Conservation (phyloP, 2,888 invertebrate genomes). For the Drosophila flavopinicola region DNA sequence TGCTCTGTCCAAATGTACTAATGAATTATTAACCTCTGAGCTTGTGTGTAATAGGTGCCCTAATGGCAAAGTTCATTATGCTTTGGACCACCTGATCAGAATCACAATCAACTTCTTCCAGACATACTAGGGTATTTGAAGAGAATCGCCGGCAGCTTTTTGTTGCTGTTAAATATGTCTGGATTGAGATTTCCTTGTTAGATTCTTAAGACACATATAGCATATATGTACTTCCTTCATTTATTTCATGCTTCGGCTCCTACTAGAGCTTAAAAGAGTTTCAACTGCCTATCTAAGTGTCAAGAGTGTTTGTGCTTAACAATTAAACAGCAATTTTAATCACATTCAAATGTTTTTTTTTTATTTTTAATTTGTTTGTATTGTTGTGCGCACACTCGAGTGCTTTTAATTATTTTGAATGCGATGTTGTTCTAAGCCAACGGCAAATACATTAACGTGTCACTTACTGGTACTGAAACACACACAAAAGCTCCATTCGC, state of each 20-base stretch:
- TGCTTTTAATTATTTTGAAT: constrained; percentile 68
- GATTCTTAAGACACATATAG: background rate
- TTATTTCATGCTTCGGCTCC: constrained; percentile 28
- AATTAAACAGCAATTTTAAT: constrained; percentile 62
- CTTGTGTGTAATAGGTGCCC: constrained; percentile 42
- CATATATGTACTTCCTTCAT: constrained; percentile 2
- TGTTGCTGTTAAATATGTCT: too few relatives aligned
- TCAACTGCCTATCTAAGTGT: constrained; percentile 23
- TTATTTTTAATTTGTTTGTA: constrained; percentile 22
- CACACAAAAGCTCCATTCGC: constrained; percentile 9
- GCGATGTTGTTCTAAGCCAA: constrained; percentile 64
- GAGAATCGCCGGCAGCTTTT: background rate
- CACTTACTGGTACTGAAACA: constrained; percentile 48
- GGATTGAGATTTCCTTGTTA: too few relatives aligned
- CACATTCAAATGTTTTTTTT: constrained; percentile 38
- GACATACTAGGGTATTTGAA: background rate
- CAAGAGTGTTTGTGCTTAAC: constrained; percentile 40
- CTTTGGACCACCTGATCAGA: constrained; percentile 25
- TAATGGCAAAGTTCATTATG: constrained; percentile 63
- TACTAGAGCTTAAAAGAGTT: constrained; percentile 5
- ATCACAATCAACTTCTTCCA: background rate
- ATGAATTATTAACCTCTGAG: constrained; percentile 56
- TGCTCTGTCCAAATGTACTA: constrained; percentile 20
- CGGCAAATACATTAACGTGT: constrained; percentile 72
- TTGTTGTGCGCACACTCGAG: constrained; percentile 60